Evolutionary conservation across 2,797 vertebrate species (phyloP).

Genomic region (Rhinatrema bivittatum): DNA sequence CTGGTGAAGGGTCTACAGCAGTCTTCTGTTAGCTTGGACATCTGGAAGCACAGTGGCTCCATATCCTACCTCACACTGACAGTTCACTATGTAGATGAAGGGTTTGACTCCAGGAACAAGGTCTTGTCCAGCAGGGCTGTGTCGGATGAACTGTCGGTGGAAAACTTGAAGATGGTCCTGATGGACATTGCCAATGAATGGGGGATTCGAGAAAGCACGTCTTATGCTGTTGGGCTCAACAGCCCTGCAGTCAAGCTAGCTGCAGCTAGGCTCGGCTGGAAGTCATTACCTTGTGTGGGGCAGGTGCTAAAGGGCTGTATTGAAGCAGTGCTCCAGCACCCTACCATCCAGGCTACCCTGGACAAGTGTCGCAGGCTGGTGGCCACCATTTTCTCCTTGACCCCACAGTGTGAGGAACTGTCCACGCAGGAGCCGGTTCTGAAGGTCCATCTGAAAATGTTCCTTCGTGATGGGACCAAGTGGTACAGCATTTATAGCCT

Average conservation of each 20-base stretch:
- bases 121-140: slow-evolving; percentile 32
- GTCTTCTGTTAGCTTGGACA: slow-evolving; percentile 49
- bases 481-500: slow-evolving; percentile 21
- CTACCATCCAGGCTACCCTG: slow-evolving; percentile 37
- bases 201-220: slow-evolving; percentile 46
- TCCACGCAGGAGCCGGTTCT: slow-evolving; percentile 16
- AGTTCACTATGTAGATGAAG: slow-evolving; percentile 50
- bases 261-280: slow-evolving; percentile 2
- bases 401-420: slow-evolving; percentile 9
- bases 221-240: slow-evolving; percentile 1
- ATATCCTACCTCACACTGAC: slow-evolving; percentile 50
- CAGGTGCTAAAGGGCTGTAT: slow-evolving; percentile 47
- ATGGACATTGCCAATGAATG: slow-evolving; percentile 47
- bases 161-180: slow-evolving; percentile 19
- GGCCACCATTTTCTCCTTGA: slow-evolving; percentile 1
- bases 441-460: slow-evolving; percentile 12
- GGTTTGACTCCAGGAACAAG: slow-evolving; percentile 43
- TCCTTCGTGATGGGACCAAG: slow-evolving; percentile 12
- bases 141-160: slow-evolving; percentile 13
- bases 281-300: slow-evolving; percentile 52
- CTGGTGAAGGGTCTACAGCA: slow-evolving; percentile 33
- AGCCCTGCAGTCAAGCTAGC: slow-evolving; percentile 1
- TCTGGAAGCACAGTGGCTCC: slow-evolving; percentile 40
- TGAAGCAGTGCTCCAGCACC: slow-evolving; percentile 48
- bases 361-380: slow-evolving; percentile 14